Conservation (phyloP, 2,888 invertebrate species). For the Hololepta plana region DNA sequence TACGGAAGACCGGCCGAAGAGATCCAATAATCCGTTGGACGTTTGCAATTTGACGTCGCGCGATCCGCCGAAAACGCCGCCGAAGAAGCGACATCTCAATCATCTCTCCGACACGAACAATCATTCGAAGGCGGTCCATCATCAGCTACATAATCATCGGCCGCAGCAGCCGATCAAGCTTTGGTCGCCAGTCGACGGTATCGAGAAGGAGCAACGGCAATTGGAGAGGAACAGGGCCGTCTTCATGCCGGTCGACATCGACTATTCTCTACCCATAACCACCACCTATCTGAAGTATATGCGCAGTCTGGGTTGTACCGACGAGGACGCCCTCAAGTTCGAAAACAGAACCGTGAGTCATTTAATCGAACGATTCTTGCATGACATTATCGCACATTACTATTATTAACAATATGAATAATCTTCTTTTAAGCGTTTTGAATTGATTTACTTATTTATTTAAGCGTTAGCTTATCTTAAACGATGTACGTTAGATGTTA, state of each 20-base stretch:
- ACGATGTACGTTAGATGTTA: slow-evolving; percentile 1
- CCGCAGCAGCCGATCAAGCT: too few relatives aligned
- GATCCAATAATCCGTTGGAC: slow-evolving; percentile 41
- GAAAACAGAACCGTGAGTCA: slow-evolving; percentile 38
- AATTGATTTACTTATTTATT: slow-evolving; percentile 5
- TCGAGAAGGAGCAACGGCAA: slow-evolving; percentile 15
- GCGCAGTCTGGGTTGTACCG: slow-evolving; percentile 47
- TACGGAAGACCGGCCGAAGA: too few relatives aligned
- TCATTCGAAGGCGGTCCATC: too few relatives aligned
- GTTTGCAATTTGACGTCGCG: slow-evolving; percentile 42
- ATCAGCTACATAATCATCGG: slow-evolving; percentile 5
- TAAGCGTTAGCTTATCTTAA: neutral
- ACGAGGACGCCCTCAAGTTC: slow-evolving; percentile 39
- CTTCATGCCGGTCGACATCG: slow-evolving; percentile 36
- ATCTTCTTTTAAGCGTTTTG: slow-evolving; percentile 1
- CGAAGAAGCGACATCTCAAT: slow-evolving; percentile 29
- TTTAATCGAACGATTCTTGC: slow-evolving; percentile 23
- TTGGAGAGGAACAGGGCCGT: slow-evolving; percentile 5
- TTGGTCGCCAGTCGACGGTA: slow-evolving; percentile 36
- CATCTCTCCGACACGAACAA: slow-evolving; percentile 18
- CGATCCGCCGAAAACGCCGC: slow-evolving; percentile 35
- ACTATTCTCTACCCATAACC: slow-evolving; percentile 77
- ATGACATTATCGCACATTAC: slow-evolving; percentile 23
- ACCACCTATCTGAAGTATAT: slow-evolving; percentile 78
- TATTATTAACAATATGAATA: slow-evolving; percentile 22